Conservation (phyloP, 2,888 invertebrate species). For the Dicyrtoma fusca region DNA sequence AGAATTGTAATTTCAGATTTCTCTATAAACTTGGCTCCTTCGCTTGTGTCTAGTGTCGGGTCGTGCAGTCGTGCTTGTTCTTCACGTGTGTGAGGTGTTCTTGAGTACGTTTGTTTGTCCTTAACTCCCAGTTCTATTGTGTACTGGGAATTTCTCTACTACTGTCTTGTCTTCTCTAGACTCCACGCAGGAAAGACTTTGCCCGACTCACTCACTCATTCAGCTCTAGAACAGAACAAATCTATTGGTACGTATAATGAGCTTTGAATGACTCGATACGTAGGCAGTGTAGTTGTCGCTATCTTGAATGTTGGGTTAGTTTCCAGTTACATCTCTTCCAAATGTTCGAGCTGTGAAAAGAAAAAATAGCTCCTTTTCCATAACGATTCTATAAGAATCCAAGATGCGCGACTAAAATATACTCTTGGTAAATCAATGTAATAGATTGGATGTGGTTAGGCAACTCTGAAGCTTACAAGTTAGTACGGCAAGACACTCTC, state of each 20-base stretch:
- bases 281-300: constrained; percentile 22
- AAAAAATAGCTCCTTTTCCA: neutral
- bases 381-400: neutral
- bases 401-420: too few relatives aligned
- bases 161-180: too few relatives aligned
- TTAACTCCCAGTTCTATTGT: neutral
- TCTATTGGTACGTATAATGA: constrained; percentile 14
- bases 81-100: neutral
- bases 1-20: constrained; percentile 15
- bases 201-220: too few relatives aligned
- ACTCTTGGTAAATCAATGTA: too few relatives aligned
- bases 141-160: too few relatives aligned
- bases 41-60: neutral
- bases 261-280: constrained; percentile 23
- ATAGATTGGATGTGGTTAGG: too few relatives aligned
- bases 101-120: neutral
- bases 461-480: too few relatives aligned
- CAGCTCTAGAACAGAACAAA: neutral
- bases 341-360: neutral
- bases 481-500: too few relatives aligned
- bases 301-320: constrained; percentile 21
- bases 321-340: neutral
- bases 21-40: neutral
- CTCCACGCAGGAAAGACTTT: too few relatives aligned
- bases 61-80: neutral